phyloP scores from a whole-genome alignment of 2,888 invertebrate species.

The Anticlea derivata region DNA sequence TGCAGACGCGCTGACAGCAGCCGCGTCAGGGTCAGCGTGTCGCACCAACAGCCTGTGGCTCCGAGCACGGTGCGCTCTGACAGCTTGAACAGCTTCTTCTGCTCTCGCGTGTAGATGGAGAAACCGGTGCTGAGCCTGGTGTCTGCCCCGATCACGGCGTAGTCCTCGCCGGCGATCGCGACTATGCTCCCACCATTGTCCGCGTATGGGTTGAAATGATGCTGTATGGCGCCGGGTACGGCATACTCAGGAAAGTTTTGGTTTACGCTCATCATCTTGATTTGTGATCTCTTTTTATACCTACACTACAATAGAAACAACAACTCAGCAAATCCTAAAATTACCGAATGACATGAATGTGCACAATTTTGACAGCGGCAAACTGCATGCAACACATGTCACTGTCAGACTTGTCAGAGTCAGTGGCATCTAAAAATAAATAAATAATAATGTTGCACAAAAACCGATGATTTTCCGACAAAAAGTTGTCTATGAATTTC shows the following conservation, averaged over 20 bases:
- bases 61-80: conserved; percentile 95
- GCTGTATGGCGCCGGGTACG: conserved; percentile 79
- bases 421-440: too few species aligned
- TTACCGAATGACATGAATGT: conserved; percentile 21
- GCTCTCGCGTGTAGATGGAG: conserved; percentile 94
- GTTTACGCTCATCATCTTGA: conserved; percentile 63
- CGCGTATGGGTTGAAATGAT: conserved; percentile 79
- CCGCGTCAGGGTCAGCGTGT: conserved; percentile 95
- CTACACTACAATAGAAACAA: not conserved
- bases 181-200: conserved; percentile 92
- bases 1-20: conserved; percentile 94
- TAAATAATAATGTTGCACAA: too few species aligned
- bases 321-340: not conserved
- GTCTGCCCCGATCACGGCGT: conserved; percentile 97
- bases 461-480: not conserved
- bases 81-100: conserved; percentile 93
- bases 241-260: conserved; percentile 76
- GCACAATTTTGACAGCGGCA: conserved; percentile 20
- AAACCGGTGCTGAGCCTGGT: conserved; percentile 96
- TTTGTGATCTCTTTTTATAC: not conserved
- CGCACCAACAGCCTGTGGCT: conserved; percentile 98
- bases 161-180: conserved; percentile 98
- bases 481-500: too few species aligned
- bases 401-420: not conserved
- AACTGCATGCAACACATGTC: not conserved